Evolutionary conservation across 2,797 vertebrate species (phyloP).

Genomic region (Etheostoma nigrum): DNA sequence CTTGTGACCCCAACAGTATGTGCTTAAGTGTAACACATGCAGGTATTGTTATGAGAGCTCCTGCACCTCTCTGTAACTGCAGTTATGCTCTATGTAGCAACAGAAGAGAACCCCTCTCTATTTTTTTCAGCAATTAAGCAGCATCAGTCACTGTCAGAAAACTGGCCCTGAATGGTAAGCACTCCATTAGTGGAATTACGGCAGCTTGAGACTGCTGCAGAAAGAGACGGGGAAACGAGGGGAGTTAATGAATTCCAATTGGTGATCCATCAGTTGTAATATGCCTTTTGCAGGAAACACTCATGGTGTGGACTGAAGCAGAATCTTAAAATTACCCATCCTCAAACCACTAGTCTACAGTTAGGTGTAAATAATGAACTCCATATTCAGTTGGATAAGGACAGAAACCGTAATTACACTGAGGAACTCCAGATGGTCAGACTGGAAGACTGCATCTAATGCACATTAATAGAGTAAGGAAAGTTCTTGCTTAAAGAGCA

Average conservation of each 20-base stretch:
- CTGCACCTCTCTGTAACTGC: conserved; percentile 8
- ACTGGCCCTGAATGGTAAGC: conserved; percentile 63
- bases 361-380: conserved; percentile 20
- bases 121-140: conserved; percentile 62
- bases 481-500: background rate
- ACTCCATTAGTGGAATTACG: conserved; percentile 82
- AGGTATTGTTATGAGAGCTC: conserved; percentile 29
- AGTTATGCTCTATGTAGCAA: conserved; percentile 51
- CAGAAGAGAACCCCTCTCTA: conserved; percentile 36
- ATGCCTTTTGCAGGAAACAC: conserved; percentile 36
- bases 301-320: conserved; percentile 9
- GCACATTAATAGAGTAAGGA: background rate
- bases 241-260: conserved; percentile 60
- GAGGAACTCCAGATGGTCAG: conserved; percentile 22
- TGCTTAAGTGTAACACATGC: conserved; percentile 32
- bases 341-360: background rate
- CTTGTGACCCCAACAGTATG: conserved; percentile 28
- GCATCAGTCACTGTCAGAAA: conserved; percentile 74
- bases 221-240: conserved; percentile 37
- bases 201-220: conserved; percentile 57
- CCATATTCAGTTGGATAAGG: conserved; percentile 7
- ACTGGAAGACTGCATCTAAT: background rate
- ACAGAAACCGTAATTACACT: conserved; percentile 25
- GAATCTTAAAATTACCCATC: background rate
- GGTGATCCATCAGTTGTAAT: conserved; percentile 57